These are phyloP conservation scores for Erinaceus europaeus DNA, from an alignment of 2,113 vertebrate species.

Conservation along the genomic window DNA sequence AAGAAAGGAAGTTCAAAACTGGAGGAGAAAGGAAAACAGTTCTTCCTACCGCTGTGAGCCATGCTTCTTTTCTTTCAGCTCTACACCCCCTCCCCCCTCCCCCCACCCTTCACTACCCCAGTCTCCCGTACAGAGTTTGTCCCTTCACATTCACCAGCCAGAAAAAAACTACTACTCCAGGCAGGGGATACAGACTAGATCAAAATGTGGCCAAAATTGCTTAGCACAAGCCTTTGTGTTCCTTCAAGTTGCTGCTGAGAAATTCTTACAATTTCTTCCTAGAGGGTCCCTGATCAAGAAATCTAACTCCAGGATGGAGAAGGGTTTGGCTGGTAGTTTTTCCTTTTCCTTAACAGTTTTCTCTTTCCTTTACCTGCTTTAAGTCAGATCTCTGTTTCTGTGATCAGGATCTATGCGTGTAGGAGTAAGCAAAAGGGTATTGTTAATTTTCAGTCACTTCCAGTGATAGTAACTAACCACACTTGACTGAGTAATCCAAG, in stretches of 20 bases:
- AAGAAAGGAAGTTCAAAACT: background rate
- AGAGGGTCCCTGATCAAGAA: background rate
- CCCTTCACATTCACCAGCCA: background rate
- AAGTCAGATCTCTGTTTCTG: background rate
- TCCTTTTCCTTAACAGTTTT: background rate
- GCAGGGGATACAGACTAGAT: background rate
- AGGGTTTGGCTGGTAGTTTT: background rate
- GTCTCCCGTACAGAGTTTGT: background rate
- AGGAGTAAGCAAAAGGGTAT: background rate
- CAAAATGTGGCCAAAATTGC: background rate
- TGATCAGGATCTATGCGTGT: background rate
- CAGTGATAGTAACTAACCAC: background rate
- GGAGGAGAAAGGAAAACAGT: background rate
- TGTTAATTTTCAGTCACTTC: background rate
- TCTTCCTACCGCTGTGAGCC: background rate
- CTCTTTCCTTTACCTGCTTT: background rate
- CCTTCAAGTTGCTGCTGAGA: background rate
- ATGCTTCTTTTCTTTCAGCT: background rate
- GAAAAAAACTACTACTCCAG: background rate
- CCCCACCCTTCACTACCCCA: background rate
- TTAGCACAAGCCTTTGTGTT: background rate
- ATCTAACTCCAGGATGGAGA: background rate
- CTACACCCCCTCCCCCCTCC: rapidly evolving
- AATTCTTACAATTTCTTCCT: background rate
- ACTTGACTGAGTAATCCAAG: background rate